Evolutionary conservation across 2,888 invertebrate genomes (phyloP), one percentile per base, ranked within the genome.

Genomic region (Pelosia muscerda): DNA sequence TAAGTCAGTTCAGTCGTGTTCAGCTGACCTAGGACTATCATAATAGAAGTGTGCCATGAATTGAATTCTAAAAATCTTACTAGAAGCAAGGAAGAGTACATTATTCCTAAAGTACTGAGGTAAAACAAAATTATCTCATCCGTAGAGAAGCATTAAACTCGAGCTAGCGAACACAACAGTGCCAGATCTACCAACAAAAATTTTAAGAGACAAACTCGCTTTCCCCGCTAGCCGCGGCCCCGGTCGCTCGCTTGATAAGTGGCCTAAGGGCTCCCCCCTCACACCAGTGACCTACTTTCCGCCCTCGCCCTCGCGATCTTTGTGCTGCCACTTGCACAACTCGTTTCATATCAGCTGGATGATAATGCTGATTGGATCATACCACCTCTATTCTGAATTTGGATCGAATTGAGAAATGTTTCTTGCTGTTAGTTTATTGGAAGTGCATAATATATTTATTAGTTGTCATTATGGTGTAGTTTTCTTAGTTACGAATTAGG

Each of bases 311-410:
- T 90, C 86, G 87, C 92, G 92, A 93, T 94, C 93, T 93, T 92
- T 93, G 92, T 90, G 92, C 91, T 89, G 91, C 84, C 88, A 91
- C 92, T 94, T 94, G 93, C 93, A 93, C 93, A 93, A 93, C 92
- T 85, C 84, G 81, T 75, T 81, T 86, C 87, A 88, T 93, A 94
- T 93, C 93, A 94, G 93, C 92, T 93, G 93, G 90, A 91, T 90
- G 90, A 92, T 91, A 90, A 86, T 87, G 86, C 82, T 81, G 86
- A 90, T 87, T 88, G 81, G 81, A 84, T 79, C 82, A 82, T 81
- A 82, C 82, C 84, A 83, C 81, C 77, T 84, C 78, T 77, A 77
- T 74, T 77, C 82, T 81, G 82, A 82, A 84, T 87, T 84, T 79
- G 80, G 84, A 81, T 79, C 79, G 77, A 70, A 85, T 86, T 86